Evolutionary conservation across 2,888 invertebrate genomes (phyloP).

Genomic region (Latrodectus elegans): DNA sequence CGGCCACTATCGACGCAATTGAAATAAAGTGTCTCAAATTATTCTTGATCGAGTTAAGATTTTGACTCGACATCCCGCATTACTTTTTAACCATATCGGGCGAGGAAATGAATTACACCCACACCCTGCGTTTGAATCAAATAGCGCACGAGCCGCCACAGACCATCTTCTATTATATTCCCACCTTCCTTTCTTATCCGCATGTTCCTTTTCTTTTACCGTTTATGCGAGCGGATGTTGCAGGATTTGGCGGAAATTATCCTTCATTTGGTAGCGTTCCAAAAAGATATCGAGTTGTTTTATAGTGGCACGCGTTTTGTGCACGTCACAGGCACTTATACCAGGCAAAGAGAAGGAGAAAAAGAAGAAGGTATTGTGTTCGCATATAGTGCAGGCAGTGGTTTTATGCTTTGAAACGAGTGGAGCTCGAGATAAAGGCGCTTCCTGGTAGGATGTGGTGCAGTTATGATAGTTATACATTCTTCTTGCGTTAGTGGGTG

Average conservation of each 20-base stretch:
- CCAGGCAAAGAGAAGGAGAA: not conserved
- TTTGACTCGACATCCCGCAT: too few species aligned
- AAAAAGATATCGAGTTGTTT: slow-evolving; percentile 20
- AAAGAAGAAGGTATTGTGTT: slow-evolving; percentile 24
- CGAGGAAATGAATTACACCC: slow-evolving; percentile 1
- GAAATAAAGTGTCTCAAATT: too few species aligned
- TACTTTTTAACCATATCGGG: not conserved
- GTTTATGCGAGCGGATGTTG: slow-evolving; percentile 40
- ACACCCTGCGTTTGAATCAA: slow-evolving; percentile 24
- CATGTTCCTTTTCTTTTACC: slow-evolving; percentile 12
- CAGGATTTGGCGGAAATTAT: slow-evolving; percentile 48
- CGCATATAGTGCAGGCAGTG: not conserved
- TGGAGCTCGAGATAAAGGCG: slow-evolving; percentile 10
- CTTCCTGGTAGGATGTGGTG: slow-evolving; percentile 31
- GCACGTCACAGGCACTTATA: slow-evolving; percentile 15
- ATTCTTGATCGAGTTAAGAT: too few species aligned
- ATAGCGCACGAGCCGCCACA: slow-evolving; percentile 4
- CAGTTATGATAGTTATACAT: slow-evolving; percentile 4
- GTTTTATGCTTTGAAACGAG: not conserved
- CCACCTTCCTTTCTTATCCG: slow-evolving; percentile 15
- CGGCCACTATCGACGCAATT: too few species aligned
- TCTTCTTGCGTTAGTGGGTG: slow-evolving; percentile 14
- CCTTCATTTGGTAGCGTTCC: slow-evolving; percentile 49
- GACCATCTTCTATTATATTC: slow-evolving; percentile 20
- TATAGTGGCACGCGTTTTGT: slow-evolving; percentile 30